These are phyloP conservation scores for Cyrtodaria siliqua DNA, from an alignment of 2,888 invertebrate genomes.

Conservation along the genomic window DNA sequence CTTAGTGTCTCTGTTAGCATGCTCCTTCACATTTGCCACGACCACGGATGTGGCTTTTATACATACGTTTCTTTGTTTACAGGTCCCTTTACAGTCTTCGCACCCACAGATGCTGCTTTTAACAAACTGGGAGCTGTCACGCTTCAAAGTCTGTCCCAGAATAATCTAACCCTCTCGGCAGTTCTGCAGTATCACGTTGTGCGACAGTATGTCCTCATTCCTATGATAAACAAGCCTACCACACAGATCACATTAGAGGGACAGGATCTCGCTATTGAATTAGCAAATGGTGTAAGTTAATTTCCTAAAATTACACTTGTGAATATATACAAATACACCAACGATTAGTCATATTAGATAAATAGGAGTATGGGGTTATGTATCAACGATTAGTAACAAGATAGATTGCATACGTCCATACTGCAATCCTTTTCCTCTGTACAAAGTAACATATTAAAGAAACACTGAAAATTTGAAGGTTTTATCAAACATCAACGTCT, in stretches of 20 bases:
- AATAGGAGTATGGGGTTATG: too few species aligned
- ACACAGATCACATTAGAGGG: conserved; percentile 31
- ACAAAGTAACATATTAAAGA: too few species aligned
- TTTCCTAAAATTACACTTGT: too few species aligned
- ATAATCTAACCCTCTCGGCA: conserved; percentile 25
- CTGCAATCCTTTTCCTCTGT: too few species aligned
- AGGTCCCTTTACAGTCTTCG: conserved; percentile 69
- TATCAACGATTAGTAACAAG: too few species aligned
- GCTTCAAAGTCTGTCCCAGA: conserved; percentile 5
- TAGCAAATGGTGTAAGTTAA: conserved; percentile 20
- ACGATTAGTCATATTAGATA: too few species aligned
- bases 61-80: conserved; percentile 4
- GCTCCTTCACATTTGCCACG: too few species aligned
- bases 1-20: too few species aligned
- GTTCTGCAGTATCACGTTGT: conserved; percentile 67
- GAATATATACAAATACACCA: too few species aligned
- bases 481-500: too few species aligned
- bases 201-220: conserved; percentile 45
- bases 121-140: conserved; percentile 8
- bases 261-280: conserved; percentile 8
- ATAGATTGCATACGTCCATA: too few species aligned
- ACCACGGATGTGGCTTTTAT: neutral
- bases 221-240: conserved; percentile 12
- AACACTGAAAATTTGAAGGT: too few species aligned
- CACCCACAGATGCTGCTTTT: conserved; percentile 66